Conservation (phyloP, 2,888 invertebrate genomes). For the Laspeyria flexula region DNA sequence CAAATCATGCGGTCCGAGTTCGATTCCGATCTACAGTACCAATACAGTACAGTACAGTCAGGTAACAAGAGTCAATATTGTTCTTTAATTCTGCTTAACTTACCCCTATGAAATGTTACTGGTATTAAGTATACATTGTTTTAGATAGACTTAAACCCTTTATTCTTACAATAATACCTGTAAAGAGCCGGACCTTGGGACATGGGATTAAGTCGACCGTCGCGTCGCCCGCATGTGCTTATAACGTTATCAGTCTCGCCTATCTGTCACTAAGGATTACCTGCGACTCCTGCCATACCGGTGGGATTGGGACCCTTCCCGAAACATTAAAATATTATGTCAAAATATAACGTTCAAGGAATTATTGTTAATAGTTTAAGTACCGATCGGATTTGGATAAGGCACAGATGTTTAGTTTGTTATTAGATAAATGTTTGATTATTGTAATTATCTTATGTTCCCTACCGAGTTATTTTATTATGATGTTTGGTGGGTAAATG, state of each 20-base stretch:
- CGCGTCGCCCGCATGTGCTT: conserved; percentile 12
- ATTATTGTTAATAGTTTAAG: conserved; percentile 15
- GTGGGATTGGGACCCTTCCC: neutral
- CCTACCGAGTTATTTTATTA: no score
- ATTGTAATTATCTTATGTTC: no score
- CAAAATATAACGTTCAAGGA: conserved; percentile 28
- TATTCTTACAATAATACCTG: conserved; percentile 7
- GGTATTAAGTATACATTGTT: no score
- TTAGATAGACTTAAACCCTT: no score
- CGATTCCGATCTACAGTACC: no score
- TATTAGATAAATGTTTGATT: neutral
- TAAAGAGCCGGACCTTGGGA: conserved; percentile 12
- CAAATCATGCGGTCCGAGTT: no score
- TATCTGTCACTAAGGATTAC: conserved; percentile 40
- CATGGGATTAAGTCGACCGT: conserved; percentile 23
- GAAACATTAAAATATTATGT: conserved; percentile 30
- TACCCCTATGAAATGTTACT: no score
- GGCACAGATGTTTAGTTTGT: conserved; percentile 13
- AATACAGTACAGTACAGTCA: no score
- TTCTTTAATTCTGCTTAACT: no score
- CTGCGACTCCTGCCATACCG: no score
- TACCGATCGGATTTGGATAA: conserved; percentile 22
- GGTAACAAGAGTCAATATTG: no score
- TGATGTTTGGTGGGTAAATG: no score
- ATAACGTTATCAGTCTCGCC: conserved; percentile 20